Evolutionary conservation across 2,113 vertebrate genomes (phyloP), one percentile per base, ranked within the genome.

Genomic region (Artemisiospiza belli): DNA sequence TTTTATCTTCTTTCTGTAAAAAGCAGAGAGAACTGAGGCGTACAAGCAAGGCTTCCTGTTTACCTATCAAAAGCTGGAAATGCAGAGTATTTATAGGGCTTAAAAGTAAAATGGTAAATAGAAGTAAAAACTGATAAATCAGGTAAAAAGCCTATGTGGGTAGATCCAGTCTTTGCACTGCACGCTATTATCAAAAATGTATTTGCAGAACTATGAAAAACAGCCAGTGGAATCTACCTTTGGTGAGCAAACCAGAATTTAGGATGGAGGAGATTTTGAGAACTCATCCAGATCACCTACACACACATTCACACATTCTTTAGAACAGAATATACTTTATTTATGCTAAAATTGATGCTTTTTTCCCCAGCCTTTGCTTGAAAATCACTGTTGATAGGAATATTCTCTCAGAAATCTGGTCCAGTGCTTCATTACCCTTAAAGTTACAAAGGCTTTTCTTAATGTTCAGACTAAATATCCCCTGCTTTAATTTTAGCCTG

Each of bases 1-100:
- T 93, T 92, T 88, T 90, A 83, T 89, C 83, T 86, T 63, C 72
- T 83, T 89, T 87, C 70, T 37, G 57, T 80, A 87, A 78, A 83
- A 93, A 93, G 43, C 58, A 55, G 47, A 35, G 41, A 67, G 61
- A 55, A 74, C 30, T 44, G 61, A 78, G 57, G 64, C 21, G 5
- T 37, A 74, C 2, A 4, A 92, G 39, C 33, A 89, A 89, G 22
- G 55, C 61, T 64, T 89, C 43, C 47, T 81, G 43, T 30, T 61
- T 90, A 57, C n/a, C 10, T 75, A 72, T 52, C 49, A 46, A 73
- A 81, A 87, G 18, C 33, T 69, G 30, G 15, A 89, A 89, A 80
- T 66, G 4, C 15, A 14, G n/a, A 59, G 46, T 67, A 69, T 66
- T 70, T 55, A 22, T 39, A 46, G 28, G 51, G 61, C 37, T 58